Conservation (phyloP, 1,140 invertebrate genomes). For the Adelges cooleyi region DNA sequence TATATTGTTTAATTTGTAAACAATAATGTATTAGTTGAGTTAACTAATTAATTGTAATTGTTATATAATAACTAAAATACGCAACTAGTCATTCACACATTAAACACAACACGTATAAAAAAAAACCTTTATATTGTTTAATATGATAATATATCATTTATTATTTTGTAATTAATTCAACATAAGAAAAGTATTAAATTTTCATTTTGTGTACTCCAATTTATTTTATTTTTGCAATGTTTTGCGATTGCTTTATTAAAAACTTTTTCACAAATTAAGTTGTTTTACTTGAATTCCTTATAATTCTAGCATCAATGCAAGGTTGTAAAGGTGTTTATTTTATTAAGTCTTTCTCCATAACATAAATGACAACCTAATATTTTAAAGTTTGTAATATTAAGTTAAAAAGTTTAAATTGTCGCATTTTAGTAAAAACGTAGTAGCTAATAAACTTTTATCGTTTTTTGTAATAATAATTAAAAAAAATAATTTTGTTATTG, state of each 20-base stretch:
- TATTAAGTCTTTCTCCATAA: no score
- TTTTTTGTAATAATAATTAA: no score
- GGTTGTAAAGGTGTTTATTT: no score
- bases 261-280: no score
- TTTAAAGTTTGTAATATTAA: no score
- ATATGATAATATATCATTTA: not conserved
- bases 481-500: no score
- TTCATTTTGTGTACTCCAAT: not conserved
- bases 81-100: slow-evolving; percentile 20
- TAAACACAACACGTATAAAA: not conserved
- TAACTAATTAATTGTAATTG: not conserved
- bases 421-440: no score
- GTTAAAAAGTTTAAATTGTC: no score
- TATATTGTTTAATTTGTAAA: slow-evolving; percentile 8
- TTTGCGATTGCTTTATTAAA: slow-evolving; percentile 18
- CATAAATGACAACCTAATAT: no score
- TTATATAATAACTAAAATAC: slow-evolving; percentile 8
- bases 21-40: not conserved
- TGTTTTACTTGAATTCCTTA: no score
- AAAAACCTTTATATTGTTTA: not conserved
- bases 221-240: not conserved
- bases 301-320: no score
- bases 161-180: slow-evolving; percentile 4
- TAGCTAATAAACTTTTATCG: no score
- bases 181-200: not conserved